A percentile compares a stretch with the other conserved stretches of the same genome.
Evolutionary conservation across 1,140 invertebrate species (phyloP).

Genomic region (Cydia amplana): DNA sequence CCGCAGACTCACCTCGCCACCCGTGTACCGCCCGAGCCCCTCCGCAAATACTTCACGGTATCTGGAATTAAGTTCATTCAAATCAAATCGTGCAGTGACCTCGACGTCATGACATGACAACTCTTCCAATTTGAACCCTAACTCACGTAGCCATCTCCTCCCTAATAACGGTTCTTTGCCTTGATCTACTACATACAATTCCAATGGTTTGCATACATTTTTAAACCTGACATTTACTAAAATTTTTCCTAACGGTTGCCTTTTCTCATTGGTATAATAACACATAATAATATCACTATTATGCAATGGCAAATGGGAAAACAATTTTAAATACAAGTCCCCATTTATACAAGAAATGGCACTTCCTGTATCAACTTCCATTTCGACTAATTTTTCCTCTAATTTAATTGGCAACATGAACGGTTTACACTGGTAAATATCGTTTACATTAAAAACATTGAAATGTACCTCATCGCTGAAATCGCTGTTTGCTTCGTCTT

Average conservation of each 20-base stretch:
- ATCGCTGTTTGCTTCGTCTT: not conserved
- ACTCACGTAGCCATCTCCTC: slow-evolving; percentile 2
- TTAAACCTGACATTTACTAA: not conserved
- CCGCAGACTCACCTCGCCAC: slow-evolving; percentile 12
- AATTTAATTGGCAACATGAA: not conserved
- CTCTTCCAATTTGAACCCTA: not conserved
- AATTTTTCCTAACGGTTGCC: slow-evolving; percentile 20
- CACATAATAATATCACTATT: slow-evolving; percentile 4
- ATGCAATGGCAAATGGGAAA: not conserved
- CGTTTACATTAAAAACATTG: slow-evolving; percentile 1
- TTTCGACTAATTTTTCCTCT: not conserved
- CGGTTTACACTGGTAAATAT: not conserved
- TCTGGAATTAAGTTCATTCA: slow-evolving; percentile 27
- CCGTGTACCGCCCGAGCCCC: slow-evolving; percentile 33
- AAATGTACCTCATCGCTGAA: not conserved
- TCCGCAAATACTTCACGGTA: slow-evolving; percentile 16
- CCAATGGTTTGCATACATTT: slow-evolving; percentile 1
- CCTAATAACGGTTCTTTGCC: slow-evolving; percentile 8
- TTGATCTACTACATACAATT: not conserved
- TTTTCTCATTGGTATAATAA: slow-evolving; percentile 26
- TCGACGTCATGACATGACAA: slow-evolving; percentile 2
- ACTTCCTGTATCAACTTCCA: not conserved
- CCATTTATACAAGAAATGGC: slow-evolving; percentile 1
- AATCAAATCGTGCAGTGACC: not conserved
- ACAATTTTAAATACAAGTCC: slow-evolving; percentile 5